Evolutionary conservation across 2,888 invertebrate species (phyloP).

Genomic region (Epirrita christyi): DNA sequence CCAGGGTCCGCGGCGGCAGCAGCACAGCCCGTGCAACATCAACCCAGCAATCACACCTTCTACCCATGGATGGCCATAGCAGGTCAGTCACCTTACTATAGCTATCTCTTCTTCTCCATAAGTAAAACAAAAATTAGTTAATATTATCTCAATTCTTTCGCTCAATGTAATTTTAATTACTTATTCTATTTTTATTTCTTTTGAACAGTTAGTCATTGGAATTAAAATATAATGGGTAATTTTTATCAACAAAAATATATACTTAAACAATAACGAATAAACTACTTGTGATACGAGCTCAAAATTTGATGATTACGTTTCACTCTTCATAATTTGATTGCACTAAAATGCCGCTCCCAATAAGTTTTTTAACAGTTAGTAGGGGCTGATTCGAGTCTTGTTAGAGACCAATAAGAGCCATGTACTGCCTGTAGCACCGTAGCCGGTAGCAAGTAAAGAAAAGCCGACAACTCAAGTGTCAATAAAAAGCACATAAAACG

Average conservation of each 20-base stretch:
- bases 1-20: constrained; percentile 92
- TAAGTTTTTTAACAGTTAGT: constrained; percentile 33
- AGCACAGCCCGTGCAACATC: constrained; percentile 94
- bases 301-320: constrained; percentile 29
- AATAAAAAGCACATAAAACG: constrained; percentile 80
- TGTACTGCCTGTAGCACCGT: constrained; percentile 6
- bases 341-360: constrained; percentile 69
- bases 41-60: constrained; percentile 96
- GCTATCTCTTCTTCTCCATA: too few relatives aligned
- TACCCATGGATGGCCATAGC: constrained; percentile 99
- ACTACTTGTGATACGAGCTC: constrained; percentile 25
- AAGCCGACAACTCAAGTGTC: constrained; percentile 65
- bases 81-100: constrained; percentile 92
- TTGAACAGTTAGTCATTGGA: background rate
- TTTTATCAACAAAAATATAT: background rate
- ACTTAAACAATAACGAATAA: background rate
- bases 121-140: constrained; percentile 31
- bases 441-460: constrained; percentile 58
- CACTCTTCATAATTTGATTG: constrained; percentile 37
- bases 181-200: background rate
- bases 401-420: constrained; percentile 70
- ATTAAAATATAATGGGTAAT: background rate
- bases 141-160: constrained; percentile 19
- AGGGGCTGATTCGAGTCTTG: constrained; percentile 49
- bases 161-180: background rate